These are phyloP conservation scores for Ptilorrhoa leucosticta DNA, from an alignment of 2,113 vertebrate genomes.

Conservation along the genomic window DNA sequence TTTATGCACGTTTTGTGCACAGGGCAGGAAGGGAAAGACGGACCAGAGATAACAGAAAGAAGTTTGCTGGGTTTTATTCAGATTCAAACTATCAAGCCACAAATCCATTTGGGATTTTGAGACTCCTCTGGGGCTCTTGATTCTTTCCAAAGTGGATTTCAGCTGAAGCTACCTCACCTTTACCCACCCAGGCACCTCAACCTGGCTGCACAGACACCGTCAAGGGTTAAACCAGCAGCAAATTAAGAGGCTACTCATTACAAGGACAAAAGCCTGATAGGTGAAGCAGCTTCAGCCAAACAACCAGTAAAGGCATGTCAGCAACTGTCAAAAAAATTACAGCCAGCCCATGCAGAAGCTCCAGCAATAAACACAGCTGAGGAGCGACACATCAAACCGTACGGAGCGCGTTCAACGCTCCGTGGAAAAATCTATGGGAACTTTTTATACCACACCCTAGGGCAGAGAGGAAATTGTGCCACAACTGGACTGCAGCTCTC, in stretches of 20 bases:
- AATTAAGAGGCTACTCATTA: background rate
- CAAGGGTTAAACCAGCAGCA: slow-evolving; percentile 1
- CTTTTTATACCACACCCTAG: background rate
- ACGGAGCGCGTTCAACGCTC: background rate
- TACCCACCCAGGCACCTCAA: background rate
- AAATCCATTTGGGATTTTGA: background rate
- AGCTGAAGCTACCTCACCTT: background rate
- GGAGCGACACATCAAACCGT: background rate
- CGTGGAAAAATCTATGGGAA: slow-evolving; percentile 19
- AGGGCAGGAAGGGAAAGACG: background rate
- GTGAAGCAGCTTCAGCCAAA: slow-evolving; percentile 16
- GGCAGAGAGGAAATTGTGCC: slow-evolving; percentile 12
- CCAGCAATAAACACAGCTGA: background rate
- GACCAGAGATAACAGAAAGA: background rate
- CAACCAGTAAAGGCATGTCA: slow-evolving; percentile 14
- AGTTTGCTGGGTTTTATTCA: background rate
- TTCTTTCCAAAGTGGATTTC: background rate
- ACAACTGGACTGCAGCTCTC: background rate
- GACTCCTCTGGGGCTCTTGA: background rate
- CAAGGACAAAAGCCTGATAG: slow-evolving; percentile 27
- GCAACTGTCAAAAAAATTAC: slow-evolving; percentile 45
- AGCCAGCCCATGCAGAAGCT: background rate
- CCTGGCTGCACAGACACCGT: background rate
- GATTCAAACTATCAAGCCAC: background rate
- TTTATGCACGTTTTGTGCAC: background rate